Conservation (phyloP, 1,140 invertebrate species). For the Cydia splendana region DNA sequence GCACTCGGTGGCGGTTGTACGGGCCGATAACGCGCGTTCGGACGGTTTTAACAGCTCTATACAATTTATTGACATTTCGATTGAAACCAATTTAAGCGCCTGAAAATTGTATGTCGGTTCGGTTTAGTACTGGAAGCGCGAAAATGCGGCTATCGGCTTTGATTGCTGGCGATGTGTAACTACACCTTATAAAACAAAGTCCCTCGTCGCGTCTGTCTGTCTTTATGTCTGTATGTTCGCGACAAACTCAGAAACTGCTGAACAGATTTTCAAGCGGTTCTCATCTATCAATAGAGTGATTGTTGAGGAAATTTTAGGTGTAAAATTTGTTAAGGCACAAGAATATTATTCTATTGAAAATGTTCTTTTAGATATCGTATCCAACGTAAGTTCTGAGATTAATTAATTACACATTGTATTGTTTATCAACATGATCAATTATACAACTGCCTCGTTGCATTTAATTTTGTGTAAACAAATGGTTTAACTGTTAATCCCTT, state of each 20-base stretch:
- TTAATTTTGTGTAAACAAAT: constrained; percentile 25
- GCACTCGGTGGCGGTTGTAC: constrained; percentile 16
- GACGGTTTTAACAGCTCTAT: constrained; percentile 4
- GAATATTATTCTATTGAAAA: too few species aligned
- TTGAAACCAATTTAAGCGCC: constrained; percentile 13
- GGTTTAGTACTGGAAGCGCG: background rate
- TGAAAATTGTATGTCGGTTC: background rate
- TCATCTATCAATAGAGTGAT: too few species aligned
- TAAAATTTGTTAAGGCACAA: too few species aligned
- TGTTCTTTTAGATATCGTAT: background rate
- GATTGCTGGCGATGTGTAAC: background rate
- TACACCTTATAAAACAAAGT: too few species aligned
- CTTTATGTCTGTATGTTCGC: too few species aligned
- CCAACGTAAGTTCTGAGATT: background rate
- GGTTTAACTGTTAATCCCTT: constrained; percentile 8
- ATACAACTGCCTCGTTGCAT: constrained; percentile 1
- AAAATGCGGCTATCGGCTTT: background rate
- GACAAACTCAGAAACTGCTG: too few species aligned
- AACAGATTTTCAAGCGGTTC: too few species aligned
- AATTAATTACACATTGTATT: background rate
- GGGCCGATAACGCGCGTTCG: constrained; percentile 17
- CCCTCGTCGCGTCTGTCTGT: too few species aligned
- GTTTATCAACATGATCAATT: background rate
- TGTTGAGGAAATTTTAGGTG: too few species aligned
- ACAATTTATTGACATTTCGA: constrained; percentile 23